Conservation (phyloP, 1,140 invertebrate species). For the Linepithema humile region DNA sequence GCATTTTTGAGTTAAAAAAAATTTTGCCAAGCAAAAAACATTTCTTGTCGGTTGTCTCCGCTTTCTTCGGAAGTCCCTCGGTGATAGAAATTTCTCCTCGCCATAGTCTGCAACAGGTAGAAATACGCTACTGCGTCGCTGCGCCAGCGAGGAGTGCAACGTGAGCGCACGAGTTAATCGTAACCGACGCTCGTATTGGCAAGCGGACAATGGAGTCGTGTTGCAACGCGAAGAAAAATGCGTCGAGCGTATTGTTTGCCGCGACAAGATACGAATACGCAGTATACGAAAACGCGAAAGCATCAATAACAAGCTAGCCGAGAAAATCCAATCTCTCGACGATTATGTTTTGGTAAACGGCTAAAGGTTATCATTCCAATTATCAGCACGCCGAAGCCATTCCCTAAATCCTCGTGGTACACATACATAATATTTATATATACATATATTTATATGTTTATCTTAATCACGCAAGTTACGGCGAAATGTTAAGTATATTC, state of each 20-base stretch:
- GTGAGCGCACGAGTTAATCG: constrained; percentile 49
- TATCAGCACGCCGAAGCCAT: not conserved
- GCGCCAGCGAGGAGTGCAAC: constrained; percentile 24
- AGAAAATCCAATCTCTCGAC: not conserved
- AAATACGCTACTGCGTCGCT: constrained; percentile 4
- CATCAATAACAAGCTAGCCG: not conserved
- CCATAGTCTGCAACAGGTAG: constrained; percentile 26
- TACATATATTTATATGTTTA: too few relatives aligned
- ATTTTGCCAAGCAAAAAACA: too few relatives aligned
- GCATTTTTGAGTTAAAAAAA: too few relatives aligned
- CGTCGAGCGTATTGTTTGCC: constrained; percentile 32
- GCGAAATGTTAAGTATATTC: too few relatives aligned
- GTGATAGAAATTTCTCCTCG: not conserved
- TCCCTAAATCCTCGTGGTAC: not conserved
- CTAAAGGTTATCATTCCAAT: not conserved
- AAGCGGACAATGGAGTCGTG: constrained; percentile 76
- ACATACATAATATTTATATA: constrained; percentile 2
- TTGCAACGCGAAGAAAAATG: constrained; percentile 46
- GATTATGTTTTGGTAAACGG: not conserved
- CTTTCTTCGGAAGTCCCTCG: not conserved
- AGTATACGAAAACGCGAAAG: constrained; percentile 4
- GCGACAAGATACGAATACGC: constrained; percentile 23
- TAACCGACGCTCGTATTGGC: constrained; percentile 69
- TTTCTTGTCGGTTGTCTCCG: not conserved
- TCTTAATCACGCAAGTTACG: too few relatives aligned